phyloP scores from a whole-genome alignment of 2,113 vertebrate genomes.

The Seriola dumerili region DNA sequence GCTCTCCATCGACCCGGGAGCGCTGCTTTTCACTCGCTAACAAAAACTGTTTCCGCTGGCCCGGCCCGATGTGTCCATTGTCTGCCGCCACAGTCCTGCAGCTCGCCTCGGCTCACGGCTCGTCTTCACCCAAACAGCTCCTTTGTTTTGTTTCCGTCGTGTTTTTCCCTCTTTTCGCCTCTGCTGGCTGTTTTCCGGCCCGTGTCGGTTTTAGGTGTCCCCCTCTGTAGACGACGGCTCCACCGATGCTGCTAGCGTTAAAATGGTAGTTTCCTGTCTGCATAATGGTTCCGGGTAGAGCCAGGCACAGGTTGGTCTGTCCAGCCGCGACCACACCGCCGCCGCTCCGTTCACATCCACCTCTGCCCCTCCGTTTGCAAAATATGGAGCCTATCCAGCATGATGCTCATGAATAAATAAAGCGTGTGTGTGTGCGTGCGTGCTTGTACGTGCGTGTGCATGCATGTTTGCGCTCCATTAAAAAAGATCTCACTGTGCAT shows the following conservation, averaged over 20 bases:
- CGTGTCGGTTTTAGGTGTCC: conserved; percentile 77
- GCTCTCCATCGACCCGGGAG: conserved; percentile 77
- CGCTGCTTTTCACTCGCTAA: conserved; percentile 77
- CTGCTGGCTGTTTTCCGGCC: conserved; percentile 74
- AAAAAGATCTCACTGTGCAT: conserved; percentile 21
- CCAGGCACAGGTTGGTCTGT: conserved; percentile 56
- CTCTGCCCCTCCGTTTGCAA: conserved; percentile 15
- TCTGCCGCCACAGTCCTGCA: conserved; percentile 14
- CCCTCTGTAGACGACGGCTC: conserved; percentile 75
- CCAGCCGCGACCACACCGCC: conserved; percentile 53
- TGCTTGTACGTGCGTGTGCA: neutral
- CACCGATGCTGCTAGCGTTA: conserved; percentile 73
- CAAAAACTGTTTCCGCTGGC: conserved; percentile 77
- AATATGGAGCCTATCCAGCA: conserved; percentile 34
- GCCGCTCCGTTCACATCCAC: conserved; percentile 31
- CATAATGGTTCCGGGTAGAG: conserved; percentile 84
- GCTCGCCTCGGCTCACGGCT: conserved; percentile 5
- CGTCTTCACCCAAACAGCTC: neutral
- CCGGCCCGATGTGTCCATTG: conserved; percentile 62
- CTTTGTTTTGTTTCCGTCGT: conserved; percentile 53
- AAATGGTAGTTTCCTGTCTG: conserved; percentile 86
- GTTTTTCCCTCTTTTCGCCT: conserved; percentile 50
- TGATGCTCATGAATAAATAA: conserved; percentile 57
- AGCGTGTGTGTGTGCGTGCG: neutral
- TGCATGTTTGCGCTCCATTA: conserved; percentile 25